Base-by-base conservation (phyloP, 1,140 invertebrate species). In the Drosophila tristis region DNA sequence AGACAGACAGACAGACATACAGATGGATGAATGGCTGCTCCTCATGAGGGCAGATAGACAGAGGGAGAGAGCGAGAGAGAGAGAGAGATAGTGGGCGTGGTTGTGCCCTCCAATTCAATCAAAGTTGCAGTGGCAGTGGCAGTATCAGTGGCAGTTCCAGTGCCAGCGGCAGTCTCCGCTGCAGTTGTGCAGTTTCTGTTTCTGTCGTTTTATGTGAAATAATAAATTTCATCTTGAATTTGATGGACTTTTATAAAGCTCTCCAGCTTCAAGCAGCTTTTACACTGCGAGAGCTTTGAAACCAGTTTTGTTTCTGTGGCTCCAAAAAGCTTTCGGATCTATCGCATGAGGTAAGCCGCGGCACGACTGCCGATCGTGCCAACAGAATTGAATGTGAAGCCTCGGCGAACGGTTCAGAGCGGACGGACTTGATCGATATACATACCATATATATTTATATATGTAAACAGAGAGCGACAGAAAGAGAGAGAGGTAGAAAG, bases 321-420 rank as follows among this genome's bases (percentile, higher is more conserved):
- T 87, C 64, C 70, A 84, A 89, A 89, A 90, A 89, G 85, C 84
- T 90, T 57, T 20, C 48, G 13, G 35, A 26, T 43, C n/a, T 25
- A 60, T 20, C 25, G 71, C 80, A 89, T 89, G 87, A 87, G 87
- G 87, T 90, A 90, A 90, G 81, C 78, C 74, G 51, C 66, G 45
- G 35, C 35, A 13, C 48, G 73, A 90, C 84, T 76, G 73, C 20
- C 20, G 43, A 65, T 45, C 74, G 54, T 57, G 76, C 68, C 57
- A 61, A 74, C 90, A 91, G 85, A 91, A 91, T 74, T 90, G 90
- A 91, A 81, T 90, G 85, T 87, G 82, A 80, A 91, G 81, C 86
- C 78, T 55, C 77, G 62, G 90, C 87, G 90, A 91, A 84, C 90
- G 90, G 90, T 87, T 78, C 79, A 67, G 66, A 75, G 80, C 87